Conservation (phyloP, 2,888 invertebrate genomes). For the Drosophila heteroneura region DNA sequence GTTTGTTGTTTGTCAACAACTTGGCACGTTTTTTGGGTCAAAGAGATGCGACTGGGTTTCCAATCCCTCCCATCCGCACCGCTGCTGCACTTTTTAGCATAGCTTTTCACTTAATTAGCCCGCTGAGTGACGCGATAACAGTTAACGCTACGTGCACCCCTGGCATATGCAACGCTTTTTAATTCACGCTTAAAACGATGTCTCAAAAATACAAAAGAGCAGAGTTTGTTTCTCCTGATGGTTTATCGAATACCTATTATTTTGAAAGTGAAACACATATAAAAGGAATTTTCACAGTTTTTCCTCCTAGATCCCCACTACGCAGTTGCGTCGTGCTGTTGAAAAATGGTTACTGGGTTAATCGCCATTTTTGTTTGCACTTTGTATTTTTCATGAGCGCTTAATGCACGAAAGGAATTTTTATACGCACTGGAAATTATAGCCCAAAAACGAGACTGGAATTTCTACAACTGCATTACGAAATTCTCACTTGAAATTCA, state of each 20-base stretch:
- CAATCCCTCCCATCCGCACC: not conserved
- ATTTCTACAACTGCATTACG: constrained; percentile 26
- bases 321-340: not conserved
- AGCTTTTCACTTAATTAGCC: constrained; percentile 80
- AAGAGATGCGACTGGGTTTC: constrained; percentile 48
- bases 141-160: constrained; percentile 68
- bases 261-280: not conserved
- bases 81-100: constrained; percentile 64
- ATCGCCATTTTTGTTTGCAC: not conserved
- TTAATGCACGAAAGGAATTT: constrained; percentile 35
- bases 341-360: constrained; percentile 22
- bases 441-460: constrained; percentile 21
- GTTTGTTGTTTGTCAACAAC: constrained; percentile 77
- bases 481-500: constrained; percentile 43
- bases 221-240: not conserved
- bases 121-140: constrained; percentile 74
- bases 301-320: too few relatives aligned
- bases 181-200: constrained; percentile 10
- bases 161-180: constrained; percentile 66
- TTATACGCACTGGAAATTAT: constrained; percentile 33
- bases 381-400: constrained; percentile 39
- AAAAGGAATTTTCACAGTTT: constrained; percentile 22
- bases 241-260: too few relatives aligned
- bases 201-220: not conserved
- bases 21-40: constrained; percentile 71